Evolutionary conservation across 1,140 invertebrate species (phyloP), one percentile per base, ranked within the genome.

Genomic region (Bathynomus jamesi): DNA sequence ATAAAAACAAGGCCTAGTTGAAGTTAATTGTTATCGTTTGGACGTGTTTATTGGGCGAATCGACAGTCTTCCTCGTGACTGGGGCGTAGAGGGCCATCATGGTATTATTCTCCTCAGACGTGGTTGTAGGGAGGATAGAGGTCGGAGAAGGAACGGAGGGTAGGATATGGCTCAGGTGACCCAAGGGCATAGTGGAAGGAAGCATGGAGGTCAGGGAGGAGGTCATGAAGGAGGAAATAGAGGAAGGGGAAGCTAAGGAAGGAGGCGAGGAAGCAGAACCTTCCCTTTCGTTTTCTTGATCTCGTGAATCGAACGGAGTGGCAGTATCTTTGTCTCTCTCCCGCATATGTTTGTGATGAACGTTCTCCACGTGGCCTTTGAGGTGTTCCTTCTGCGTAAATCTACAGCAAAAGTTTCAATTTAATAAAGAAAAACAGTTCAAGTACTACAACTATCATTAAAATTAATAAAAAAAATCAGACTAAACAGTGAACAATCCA

Each of bases 311-410:
- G 11, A 10, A 7, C n/a, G 3, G 29, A 40, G 67, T 29, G 5
- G 28, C 46, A 17, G 46, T 21, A 17, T 61, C 62, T 60, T 69
- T 69, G 27, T 28, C 53, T 11, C 61, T 69, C 21, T 61, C 46
- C 11, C 67, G 67, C 67, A 29, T 72, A 27, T 73, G 72, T 27
- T 76, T 76, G 28, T 70, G 67, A 28, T 76, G 75, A 21, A 76
- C 75, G 30, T 76, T 76, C 46, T 76, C 75, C 31, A 76, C 66
- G 46, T 76, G 75, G 17, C 75, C 75, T 62, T 76, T 76, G 2
- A 76, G 65, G 28, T 76, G 75, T 25, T 76, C 75, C 61, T 76
- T 76, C 40, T 76, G 75, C n/a, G 75, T 76, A 28, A 76, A 76
- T 53, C 75, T 76, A 70, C 5, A 46, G 24, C 28, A 3, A 17